Percentiles rank a stretch among this genome's conserved stretches.
phyloP scores from a whole-genome alignment of 2,797 vertebrate species.

The Tinamus major region DNA sequence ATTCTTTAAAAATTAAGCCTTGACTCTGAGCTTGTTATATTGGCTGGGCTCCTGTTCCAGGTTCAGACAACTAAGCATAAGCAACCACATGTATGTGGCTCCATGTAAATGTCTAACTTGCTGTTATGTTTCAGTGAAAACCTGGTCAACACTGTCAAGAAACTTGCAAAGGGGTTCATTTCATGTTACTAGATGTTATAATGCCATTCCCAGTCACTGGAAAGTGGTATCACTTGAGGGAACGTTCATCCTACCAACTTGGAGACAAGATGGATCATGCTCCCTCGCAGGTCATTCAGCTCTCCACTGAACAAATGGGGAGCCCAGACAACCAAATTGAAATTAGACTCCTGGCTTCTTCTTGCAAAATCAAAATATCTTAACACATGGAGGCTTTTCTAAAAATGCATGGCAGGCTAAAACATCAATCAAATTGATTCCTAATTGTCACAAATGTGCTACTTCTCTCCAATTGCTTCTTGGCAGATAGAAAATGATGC shows the following conservation, averaged over 20 bases:
- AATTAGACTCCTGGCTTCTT: background rate
- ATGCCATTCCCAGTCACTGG: background rate
- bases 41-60: background rate
- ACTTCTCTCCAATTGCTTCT: background rate
- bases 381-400: background rate
- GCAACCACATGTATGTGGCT: background rate
- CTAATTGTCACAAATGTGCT: background rate
- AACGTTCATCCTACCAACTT: background rate
- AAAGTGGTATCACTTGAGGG: background rate
- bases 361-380: background rate
- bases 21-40: rapidly evolving
- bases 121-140: background rate
- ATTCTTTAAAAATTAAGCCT: background rate
- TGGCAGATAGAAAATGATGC: background rate
- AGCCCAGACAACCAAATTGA: background rate
- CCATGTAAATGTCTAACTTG: background rate
- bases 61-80: background rate
- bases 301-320: background rate
- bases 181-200: background rate
- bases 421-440: background rate
- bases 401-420: background rate
- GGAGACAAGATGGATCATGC: rapidly evolving
- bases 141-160: background rate
- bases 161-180: background rate
- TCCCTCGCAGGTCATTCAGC: background rate